phyloP scores from a whole-genome alignment of 2,113 vertebrate species.

The Elephas maximus region DNA sequence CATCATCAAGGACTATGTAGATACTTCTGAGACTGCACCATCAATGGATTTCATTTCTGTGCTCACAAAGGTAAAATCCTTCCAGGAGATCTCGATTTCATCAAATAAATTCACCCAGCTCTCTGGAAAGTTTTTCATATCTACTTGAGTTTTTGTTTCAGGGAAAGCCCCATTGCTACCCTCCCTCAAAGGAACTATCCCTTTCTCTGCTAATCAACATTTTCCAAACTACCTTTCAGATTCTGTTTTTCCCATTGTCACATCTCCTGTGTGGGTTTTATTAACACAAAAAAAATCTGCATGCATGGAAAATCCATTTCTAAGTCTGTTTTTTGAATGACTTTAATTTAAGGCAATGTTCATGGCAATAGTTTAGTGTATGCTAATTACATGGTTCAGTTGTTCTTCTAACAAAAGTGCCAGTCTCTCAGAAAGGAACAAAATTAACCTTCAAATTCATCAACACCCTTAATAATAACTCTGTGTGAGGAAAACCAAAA shows the following conservation, averaged over 20 bases:
- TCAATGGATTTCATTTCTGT: constrained; percentile 88
- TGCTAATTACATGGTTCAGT: constrained; percentile 71
- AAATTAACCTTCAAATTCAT: constrained; percentile 59
- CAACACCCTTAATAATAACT: constrained; percentile 15
- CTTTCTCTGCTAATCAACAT: background rate
- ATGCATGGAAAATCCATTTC: constrained; percentile 51
- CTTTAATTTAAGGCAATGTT: constrained; percentile 70
- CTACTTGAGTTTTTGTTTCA: background rate
- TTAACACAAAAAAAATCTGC: constrained; percentile 23
- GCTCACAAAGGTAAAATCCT: constrained; percentile 90
- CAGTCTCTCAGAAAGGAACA: constrained; percentile 42
- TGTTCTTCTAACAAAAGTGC: constrained; percentile 55
- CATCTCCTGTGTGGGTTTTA: constrained; percentile 47
- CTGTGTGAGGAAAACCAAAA: background rate
- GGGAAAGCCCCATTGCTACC: background rate
- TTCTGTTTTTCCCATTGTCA: constrained; percentile 8
- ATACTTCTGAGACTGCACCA: constrained; percentile 75
- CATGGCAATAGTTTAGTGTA: constrained; percentile 35
- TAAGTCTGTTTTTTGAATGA: constrained; percentile 56
- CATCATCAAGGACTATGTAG: constrained; percentile 88
- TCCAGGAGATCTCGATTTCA: background rate
- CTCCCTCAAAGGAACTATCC: background rate
- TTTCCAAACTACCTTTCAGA: constrained; percentile 41
- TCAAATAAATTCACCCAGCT: background rate
- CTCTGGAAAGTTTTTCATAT: background rate